Percentiles rank a stretch among this genome's conserved stretches.
Evolutionary conservation across 2,888 invertebrate species (phyloP).

Genomic region (Danaus chrysippus): DNA sequence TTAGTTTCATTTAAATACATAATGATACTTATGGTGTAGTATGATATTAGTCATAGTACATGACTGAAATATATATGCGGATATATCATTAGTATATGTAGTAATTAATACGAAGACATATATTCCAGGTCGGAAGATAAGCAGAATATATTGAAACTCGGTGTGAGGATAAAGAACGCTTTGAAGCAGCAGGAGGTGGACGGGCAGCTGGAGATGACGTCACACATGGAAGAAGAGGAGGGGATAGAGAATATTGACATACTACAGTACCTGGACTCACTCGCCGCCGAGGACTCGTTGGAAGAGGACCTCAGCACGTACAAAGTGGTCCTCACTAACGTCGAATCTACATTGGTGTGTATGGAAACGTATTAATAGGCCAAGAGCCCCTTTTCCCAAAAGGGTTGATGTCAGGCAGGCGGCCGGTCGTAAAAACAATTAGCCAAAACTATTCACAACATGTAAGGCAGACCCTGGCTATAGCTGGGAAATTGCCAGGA

Average conservation of each 20-base stretch:
- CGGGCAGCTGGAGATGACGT: conserved; percentile 60
- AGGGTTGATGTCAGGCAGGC: too few relatives aligned
- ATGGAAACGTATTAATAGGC: not conserved
- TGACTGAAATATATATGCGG: too few relatives aligned
- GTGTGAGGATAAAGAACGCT: conserved; percentile 81
- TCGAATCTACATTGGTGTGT: conserved; percentile 65
- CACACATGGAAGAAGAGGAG: conserved; percentile 47
- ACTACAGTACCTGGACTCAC: conserved; percentile 60
- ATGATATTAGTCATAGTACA: too few relatives aligned
- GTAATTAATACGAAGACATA: too few relatives aligned
- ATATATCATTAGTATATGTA: too few relatives aligned
- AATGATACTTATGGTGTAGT: too few relatives aligned
- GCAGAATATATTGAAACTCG: conserved; percentile 63
- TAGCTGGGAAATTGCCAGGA: too few relatives aligned
- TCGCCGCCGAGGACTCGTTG: conserved; percentile 63
- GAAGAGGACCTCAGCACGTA: conserved; percentile 62
- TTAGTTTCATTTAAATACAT: not conserved
- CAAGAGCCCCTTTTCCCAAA: too few relatives aligned
- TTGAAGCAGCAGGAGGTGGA: conserved; percentile 76
- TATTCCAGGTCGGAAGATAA: conserved; percentile 56
- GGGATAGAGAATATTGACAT: conserved; percentile 60
- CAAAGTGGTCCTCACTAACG: conserved; percentile 67
- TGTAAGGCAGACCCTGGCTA: too few relatives aligned
- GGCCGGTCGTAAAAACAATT: too few relatives aligned
- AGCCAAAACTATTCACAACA: too few relatives aligned